Base-by-base conservation (phyloP, 2,888 invertebrate genomes). In the Melolontha melolontha region DNA sequence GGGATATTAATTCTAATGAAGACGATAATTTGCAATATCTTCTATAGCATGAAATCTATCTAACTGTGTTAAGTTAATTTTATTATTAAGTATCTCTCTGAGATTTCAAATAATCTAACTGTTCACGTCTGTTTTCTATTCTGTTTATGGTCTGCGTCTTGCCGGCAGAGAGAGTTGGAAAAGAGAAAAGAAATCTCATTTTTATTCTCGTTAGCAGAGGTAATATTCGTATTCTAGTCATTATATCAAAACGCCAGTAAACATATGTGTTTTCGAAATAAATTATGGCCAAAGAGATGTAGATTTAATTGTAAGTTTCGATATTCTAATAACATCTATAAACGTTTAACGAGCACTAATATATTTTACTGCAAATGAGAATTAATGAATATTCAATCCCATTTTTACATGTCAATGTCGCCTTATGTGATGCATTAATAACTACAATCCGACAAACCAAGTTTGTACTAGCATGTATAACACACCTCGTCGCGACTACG, bases 51-150 rank as follows among this genome's bases (percentile, higher is more conserved):
- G 22, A 12, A 29, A 12, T 29, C 27, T 8, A 44, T 29, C 27
- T 44, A 59, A 44, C 27, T 59, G n/a, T 59, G 59, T 59, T 44
- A 59, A 44, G 59, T 59, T 59, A 44, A 47, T 59, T 59, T 44
- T 44, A 59, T 44, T 59, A 44, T 44, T 29, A 59, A 59, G 7
- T 44, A 12, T 22, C 22, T 22, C 22, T 22, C 22, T 1, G 22
- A 22, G 22, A 22, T 22, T 22, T 34, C 57, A 29, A 59, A 27
- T 29, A 11, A 29, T 27, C 44, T 10, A 47, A 29, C 6, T 5
- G 57, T 44, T 59, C 29, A 34, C 12, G 14, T 44, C 29, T 44
- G 44, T 59, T 59, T 59, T 59, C 59, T 59, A 59, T 16, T 59
- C 59, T 44, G 29, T 44, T 42, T 59, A 59, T 47, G 47, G 59